Base-by-base conservation (phyloP, 1,140 invertebrate genomes). In the Anoplolepis gracilipes region DNA sequence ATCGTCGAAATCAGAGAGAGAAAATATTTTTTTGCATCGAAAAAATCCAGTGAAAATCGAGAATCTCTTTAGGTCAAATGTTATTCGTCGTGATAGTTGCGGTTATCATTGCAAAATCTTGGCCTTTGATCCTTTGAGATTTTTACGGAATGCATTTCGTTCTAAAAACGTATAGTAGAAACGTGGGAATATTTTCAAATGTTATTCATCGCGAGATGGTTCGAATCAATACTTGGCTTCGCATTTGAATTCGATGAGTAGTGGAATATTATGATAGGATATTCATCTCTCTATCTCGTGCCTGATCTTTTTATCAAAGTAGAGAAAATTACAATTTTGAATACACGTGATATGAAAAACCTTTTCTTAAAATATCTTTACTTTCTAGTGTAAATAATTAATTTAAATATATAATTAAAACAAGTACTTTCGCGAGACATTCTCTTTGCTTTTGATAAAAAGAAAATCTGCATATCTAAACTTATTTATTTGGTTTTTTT, bases 41-140 rank as follows among this genome's bases (percentile, higher is more conserved):
- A 69, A 81, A 81, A 72, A 42, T 46, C 7, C 65, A 22, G 13
- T 6, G 46, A 13, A 59, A 82, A 73, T n/a, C 39, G n/a, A 82
- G 36, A 13, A 59, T 82, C 67, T 61, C 73, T 81, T 82, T 61
- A 59, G 53, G 53, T 73, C 67, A 82, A 73, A 82, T 30, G 28
- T 82, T 82, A 73, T 82, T 72, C 53, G 36, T 53, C 49, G 53
- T 16, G 39, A 69, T n/a, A 39, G 28, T 42, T 65, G 42, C 39
- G 39, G 39, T 42, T 42, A 11, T 22, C n/a, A 13, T 78, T 73
- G 36, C 28, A 59, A 81, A 49, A 70, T 70, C 22, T 11, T 82
- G 16, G 46, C 30, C 49, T 79, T 79, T 79, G 77, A 79, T 79
- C 33, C 49, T 69, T 39, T 19, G 6, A 36, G 13, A 36, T 57